phyloP scores from a whole-genome alignment of 2,888 invertebrate genomes.

The Xylota sylvarum region DNA sequence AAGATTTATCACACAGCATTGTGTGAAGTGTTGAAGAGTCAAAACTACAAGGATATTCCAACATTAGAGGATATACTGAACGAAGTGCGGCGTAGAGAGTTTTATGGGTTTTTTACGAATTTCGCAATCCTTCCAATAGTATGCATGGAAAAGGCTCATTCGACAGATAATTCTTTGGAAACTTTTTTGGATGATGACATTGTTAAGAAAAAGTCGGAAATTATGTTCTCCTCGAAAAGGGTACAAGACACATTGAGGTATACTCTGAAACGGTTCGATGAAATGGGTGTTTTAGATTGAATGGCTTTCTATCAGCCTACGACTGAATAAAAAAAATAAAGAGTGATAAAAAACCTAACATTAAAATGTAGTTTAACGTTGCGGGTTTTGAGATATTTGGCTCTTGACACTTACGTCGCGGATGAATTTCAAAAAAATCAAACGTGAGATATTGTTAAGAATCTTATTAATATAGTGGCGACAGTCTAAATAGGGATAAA shows the following conservation, averaged over 20 bases:
- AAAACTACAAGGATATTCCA: conserved; percentile 78
- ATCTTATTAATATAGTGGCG: no score
- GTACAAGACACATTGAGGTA: conserved; percentile 80
- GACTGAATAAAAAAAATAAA: no score
- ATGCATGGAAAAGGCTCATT: conserved; percentile 80
- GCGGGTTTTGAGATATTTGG: no score
- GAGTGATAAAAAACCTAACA: neutral
- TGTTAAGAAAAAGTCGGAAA: conserved; percentile 78
- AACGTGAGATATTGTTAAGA: no score
- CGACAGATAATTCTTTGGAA: conserved; percentile 80
- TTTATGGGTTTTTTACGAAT: conserved; percentile 81
- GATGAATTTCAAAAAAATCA: no score
- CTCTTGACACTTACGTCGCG: no score
- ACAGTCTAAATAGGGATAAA: no score
- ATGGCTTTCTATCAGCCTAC: no score
- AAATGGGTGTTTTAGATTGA: conserved; percentile 80
- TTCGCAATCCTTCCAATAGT: conserved; percentile 80
- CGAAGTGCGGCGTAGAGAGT: conserved; percentile 80
- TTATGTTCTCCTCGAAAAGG: conserved; percentile 80
- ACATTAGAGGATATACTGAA: conserved; percentile 79
- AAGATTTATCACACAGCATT: conserved; percentile 80
- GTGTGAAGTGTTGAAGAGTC: conserved; percentile 77
- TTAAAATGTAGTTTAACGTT: neutral
- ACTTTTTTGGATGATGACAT: conserved; percentile 80
- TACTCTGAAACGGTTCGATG: conserved; percentile 81